Conservation (phyloP, 2,888 invertebrate genomes). For the Arctia plantaginis region DNA sequence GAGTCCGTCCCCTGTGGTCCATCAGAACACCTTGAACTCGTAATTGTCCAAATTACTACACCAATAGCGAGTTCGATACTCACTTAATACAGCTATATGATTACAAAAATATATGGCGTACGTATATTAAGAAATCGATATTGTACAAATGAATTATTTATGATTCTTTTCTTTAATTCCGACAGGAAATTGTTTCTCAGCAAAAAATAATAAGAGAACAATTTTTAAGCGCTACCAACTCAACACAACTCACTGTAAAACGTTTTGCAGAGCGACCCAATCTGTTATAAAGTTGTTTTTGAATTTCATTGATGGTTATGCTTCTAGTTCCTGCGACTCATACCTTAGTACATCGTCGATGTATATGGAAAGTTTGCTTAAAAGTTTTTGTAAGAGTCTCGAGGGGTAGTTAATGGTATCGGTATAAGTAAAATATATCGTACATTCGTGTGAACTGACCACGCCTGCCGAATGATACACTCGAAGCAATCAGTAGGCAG, state of each 20-base stretch:
- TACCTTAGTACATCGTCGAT: constrained; percentile 16
- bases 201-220: constrained; percentile 66
- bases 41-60: neutral
- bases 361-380: neutral
- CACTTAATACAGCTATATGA: constrained; percentile 5
- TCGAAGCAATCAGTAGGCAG: constrained; percentile 67
- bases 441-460: constrained; percentile 76
- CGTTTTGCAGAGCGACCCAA: constrained; percentile 2
- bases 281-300: neutral
- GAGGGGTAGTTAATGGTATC: constrained; percentile 10
- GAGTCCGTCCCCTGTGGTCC: neutral
- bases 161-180: constrained; percentile 54
- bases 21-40: neutral
- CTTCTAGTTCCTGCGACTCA: constrained; percentile 10
- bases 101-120: constrained; percentile 24
- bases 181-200: constrained; percentile 73
- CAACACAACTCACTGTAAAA: constrained; percentile 32
- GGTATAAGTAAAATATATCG: constrained; percentile 63
- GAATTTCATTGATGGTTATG: constrained; percentile 17
- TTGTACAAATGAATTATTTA: constrained; percentile 56
- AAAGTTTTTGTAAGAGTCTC: neutral
- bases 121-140: constrained; percentile 56
- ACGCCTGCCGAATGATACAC: constrained; percentile 73
- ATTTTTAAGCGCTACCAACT: constrained; percentile 67
- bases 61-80: neutral